These are phyloP conservation scores for Junonia oenone DNA, from an alignment of 2,888 invertebrate genomes.

Conservation along the genomic window DNA sequence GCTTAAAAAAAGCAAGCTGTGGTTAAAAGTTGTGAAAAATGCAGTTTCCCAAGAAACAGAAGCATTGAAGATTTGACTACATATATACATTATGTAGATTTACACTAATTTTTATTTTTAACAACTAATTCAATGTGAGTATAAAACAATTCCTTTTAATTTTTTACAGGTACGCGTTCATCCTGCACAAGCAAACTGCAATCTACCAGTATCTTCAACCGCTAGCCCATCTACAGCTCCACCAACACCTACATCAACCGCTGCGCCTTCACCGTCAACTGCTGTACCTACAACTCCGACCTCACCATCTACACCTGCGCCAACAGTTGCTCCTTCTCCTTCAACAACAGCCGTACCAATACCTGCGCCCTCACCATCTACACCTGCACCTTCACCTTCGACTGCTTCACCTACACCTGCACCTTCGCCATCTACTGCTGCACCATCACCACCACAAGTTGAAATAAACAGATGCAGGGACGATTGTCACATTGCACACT, in stretches of 20 bases:
- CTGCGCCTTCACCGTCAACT: no score
- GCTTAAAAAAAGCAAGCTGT: no score
- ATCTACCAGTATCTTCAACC: not conserved
- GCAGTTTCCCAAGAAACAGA: no score
- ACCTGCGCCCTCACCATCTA: not conserved
- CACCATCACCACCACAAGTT: conserved; percentile 35
- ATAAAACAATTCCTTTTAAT: not conserved
- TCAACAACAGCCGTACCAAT: no score
- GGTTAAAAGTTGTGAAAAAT: no score
- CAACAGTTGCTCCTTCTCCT: no score
- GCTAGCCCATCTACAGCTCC: not conserved
- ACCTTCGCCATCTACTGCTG: conserved; percentile 38
- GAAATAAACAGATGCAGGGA: no score
- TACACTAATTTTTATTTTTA: no score
- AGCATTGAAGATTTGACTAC: no score
- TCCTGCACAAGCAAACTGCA: conserved; percentile 4
- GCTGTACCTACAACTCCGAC: no score
- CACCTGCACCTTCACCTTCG: not conserved
- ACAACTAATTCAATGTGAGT: no score
- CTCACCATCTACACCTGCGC: not conserved
- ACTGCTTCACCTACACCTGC: not conserved
- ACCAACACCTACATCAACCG: not conserved
- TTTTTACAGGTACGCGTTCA: conserved; percentile 6
- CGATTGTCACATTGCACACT: no score
- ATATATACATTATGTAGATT: not conserved